Evolutionary conservation across 2,113 vertebrate species (phyloP).

Genomic region (Meriones unguiculatus): DNA sequence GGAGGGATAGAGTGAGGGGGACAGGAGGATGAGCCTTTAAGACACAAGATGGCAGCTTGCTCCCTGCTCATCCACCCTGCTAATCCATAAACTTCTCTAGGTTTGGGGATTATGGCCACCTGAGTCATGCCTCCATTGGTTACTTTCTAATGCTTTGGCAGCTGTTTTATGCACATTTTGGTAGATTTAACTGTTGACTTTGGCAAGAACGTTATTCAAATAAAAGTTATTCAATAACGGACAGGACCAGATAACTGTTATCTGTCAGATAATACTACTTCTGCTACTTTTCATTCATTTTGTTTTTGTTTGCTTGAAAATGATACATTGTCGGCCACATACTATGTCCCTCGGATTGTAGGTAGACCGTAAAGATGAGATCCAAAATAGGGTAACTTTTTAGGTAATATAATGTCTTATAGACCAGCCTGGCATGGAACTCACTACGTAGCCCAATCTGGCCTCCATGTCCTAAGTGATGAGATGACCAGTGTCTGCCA

Average conservation of each 20-base stretch:
- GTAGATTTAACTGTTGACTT: slow-evolving; percentile 16
- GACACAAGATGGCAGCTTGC: neutral
- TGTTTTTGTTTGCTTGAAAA: neutral
- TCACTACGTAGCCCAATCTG: neutral
- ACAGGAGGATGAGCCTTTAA: neutral
- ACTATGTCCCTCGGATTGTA: neutral
- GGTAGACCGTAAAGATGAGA: neutral
- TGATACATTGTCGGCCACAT: neutral
- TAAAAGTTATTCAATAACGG: neutral
- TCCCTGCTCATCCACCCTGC: neutral
- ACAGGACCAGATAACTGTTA: neutral
- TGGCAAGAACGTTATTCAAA: neutral
- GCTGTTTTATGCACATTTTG: neutral
- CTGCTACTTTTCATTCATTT: slow-evolving; percentile 21
- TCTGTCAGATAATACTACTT: neutral
- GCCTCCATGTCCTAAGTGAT: neutral
- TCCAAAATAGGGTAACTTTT: neutral
- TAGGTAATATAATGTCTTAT: neutral
- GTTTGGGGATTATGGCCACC: neutral
- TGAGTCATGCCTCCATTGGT: neutral
- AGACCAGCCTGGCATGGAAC: neutral
- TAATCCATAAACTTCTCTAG: neutral
- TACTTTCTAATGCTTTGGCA: neutral
- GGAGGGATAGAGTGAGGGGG: neutral
- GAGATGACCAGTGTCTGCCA: neutral